Base-by-base conservation (phyloP, 2,888 invertebrate species). In the Ormyrus nitidulus region DNA sequence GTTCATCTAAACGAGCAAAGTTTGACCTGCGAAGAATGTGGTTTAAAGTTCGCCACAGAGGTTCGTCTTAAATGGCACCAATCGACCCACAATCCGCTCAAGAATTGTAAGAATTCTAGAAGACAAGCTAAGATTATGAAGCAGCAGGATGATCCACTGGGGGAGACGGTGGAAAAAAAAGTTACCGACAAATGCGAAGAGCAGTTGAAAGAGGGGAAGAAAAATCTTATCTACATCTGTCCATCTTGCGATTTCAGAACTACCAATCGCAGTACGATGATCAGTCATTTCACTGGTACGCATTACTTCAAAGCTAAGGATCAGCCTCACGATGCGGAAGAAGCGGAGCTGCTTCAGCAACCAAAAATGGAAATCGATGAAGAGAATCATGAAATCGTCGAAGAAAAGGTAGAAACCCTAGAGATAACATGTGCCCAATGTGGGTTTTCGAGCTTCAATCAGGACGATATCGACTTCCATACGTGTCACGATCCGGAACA, bases 21-120 rank as follows among this genome's bases (percentile, higher is more conserved):
- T 34, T 34, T 79, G 71, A 44, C 59, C 0, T 90, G 90, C 70
- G 76, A 85, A 9, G 86, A 85, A 56, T 90, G 90, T 69, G 79
- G 77, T 1, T 74, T 87, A 10, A 86, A 85, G 72, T 90, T 90
- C 65, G 86, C 87, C 0, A 58, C 85, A 44, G 84, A 84, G 9
- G 9, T 59, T 0, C 70, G 75, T 6, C 70, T 76, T 6, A 66
- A 70, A 8, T 71, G 59, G 58, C 77, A 79, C 56, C 71, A 68
- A 0, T 71, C 75, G 0, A 80, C 82, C 0, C 82, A 82, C 59
- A 61, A 77, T 3, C 77, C 82, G 51, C 62, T 71, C 6, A n/a
- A 62, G 9, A 73, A 19, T 46, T 19, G 53, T 8, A 49, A 77
- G 3, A 34, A 34, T 34, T 34, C 2, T 34, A 34, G 34, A 34